These are phyloP conservation scores for Drosophila sordidula DNA, from an alignment of 2,888 invertebrate species.

Conservation along the genomic window DNA sequence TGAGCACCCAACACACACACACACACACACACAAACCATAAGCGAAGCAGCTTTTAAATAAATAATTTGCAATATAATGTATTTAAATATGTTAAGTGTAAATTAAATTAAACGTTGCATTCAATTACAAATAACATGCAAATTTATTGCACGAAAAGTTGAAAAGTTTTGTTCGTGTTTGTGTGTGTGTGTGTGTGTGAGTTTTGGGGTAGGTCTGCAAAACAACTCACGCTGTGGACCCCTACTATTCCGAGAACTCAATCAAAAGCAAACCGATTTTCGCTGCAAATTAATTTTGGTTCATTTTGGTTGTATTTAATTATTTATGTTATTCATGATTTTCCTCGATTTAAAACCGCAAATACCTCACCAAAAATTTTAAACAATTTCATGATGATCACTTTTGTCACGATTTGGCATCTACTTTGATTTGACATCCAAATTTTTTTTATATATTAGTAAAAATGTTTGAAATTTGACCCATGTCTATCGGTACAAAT, in stretches of 20 bases:
- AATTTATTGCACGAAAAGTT: constrained; percentile 44
- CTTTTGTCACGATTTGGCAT: not conserved
- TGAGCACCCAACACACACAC: not conserved
- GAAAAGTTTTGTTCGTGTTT: constrained; percentile 13
- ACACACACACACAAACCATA: constrained; percentile 6
- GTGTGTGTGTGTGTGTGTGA: constrained; percentile 4
- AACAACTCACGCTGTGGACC: not conserved
- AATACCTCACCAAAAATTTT: not conserved
- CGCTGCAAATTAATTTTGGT: not conserved
- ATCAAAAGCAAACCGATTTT: constrained; percentile 9
- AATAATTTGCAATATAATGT: constrained; percentile 56
- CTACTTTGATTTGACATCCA: not conserved
- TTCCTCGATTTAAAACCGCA: too few species aligned
- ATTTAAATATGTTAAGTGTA: constrained; percentile 59
- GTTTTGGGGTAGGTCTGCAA: constrained; percentile 29
- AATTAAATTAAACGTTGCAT: constrained; percentile 64
- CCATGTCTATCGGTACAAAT: too few species aligned
- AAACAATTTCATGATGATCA: not conserved
- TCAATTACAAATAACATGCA: constrained; percentile 35
- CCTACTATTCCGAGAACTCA: not conserved
- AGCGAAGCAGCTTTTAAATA: constrained; percentile 53
- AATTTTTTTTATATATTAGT: too few species aligned
- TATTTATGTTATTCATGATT: too few species aligned
- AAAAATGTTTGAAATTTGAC: too few species aligned
- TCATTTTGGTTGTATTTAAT: not conserved